Evolutionary conservation across 2,113 vertebrate genomes (phyloP), one percentile per base, ranked within the genome.

Genomic region (Spilogale gracilis): DNA sequence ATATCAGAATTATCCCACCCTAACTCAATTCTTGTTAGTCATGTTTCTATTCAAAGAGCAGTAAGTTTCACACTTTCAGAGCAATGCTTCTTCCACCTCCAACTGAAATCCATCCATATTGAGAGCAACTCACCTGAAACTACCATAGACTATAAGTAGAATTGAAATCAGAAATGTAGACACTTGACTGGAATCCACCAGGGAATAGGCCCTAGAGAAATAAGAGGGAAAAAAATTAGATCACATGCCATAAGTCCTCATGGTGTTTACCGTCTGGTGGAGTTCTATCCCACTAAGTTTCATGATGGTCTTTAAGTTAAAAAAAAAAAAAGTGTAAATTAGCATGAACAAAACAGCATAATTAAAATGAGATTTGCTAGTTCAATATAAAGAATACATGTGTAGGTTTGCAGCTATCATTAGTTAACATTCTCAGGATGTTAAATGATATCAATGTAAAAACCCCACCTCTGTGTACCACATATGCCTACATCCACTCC

Each of bases 181-280:
- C 98, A 99, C 99, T 99, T 99, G 99, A 98, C 99, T 99, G 98
- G 99, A 99, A 99, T 99, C 99, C 98, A 99, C 99, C 97, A 99
- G 99, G 98, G 99, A 99, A 98, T 99, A 99, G 50, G 99, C 99
- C 99, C 99, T 99, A 98, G 92, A 99, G 91, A 97, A 97, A 94
- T 69, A 96, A 98, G 78, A 98, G 14, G 96, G 0, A 88, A 2
- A 80, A 58, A 89, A 83, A 73, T 91, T 96, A 88, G 93, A 65
- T 94, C 63, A 94, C 10, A 91, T 5, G 74, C 90, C 45, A 92
- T 52, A 94, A 86, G 13, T 79, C 48, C 73, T 86, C 25, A 61
- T 16, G 17, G 71, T 69, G 25, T n/a, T 89, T 67, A 92, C 1
- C 87, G 61, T 76, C 32, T 61, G 67, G 50, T 3, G 23, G 52